Base-by-base conservation (phyloP, 2,888 invertebrate species). In the Tinea pellionella region DNA sequence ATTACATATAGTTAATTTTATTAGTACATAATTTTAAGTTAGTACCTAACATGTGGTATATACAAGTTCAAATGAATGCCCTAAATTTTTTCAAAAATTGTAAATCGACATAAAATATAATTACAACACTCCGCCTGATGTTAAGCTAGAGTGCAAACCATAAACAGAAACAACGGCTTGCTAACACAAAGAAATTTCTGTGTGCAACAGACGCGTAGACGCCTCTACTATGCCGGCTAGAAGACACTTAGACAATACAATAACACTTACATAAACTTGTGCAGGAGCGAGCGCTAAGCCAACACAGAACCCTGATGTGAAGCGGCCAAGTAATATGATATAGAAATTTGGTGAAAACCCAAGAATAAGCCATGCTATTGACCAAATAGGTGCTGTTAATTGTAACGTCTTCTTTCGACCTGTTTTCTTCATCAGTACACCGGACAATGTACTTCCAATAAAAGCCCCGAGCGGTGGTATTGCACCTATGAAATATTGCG, bases 231-330 rank as follows among this genome's bases (percentile, higher is more conserved):
- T n/a, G n/a, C n/a, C n/a, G n/a, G n/a, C n/a, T n/a, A n/a, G n/a
- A n/a, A n/a, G n/a, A n/a, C n/a, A n/a, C n/a, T n/a, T n/a, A 42
- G 7, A 42, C n/a, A 15, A 4, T 13, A 7, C 9, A 6, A 37
- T 37, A n/a, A 30, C 2, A 71, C 90, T 89, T 64, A 92, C 89
- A 70, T 92, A 93, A 64, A 90, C 89, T 77, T 90, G 90, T n/a
- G 87, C 88, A 2, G 91, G 88, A 0, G 92, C 91, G 9, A 89
- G 76, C 1, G 88, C 82, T 19, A 92, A 87, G 0, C 91, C 90
- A 1, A 88, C 88, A 60, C 91, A 89, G 47, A 90, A 76, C 0
- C 93, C 93, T 0, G 89, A 88, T 32, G 90, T 63, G 7, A 89
- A 70, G 51, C 92, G 75, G 0, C 90, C 92, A 1, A 85, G 62